Evolutionary conservation across 2,888 invertebrate genomes (phyloP).

Genomic region (Cryptus viduatorius): DNA sequence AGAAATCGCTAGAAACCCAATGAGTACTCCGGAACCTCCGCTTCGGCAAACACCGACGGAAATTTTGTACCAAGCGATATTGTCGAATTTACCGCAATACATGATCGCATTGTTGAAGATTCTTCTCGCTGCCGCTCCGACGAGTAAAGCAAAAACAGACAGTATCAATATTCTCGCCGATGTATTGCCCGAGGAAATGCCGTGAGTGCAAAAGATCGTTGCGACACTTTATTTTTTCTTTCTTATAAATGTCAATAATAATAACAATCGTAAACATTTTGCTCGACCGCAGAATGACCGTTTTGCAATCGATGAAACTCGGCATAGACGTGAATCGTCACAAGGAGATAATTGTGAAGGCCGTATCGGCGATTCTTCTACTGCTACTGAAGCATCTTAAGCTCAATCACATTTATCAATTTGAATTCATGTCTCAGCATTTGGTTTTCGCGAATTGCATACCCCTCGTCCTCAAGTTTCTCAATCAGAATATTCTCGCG

Average conservation of each 20-base stretch:
- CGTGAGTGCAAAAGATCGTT: constrained; percentile 86
- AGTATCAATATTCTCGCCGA: constrained; percentile 99
- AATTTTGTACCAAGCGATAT: constrained; percentile 96
- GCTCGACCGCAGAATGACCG: constrained; percentile 89
- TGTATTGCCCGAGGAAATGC: constrained; percentile 98
- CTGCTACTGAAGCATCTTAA: constrained; percentile 98
- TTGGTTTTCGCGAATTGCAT: constrained; percentile 99
- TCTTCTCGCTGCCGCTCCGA: constrained; percentile 98
- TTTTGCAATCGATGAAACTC: constrained; percentile 96
- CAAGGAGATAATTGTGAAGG: constrained; percentile 99
- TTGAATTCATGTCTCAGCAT: constrained; percentile 99
- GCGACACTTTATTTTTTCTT: neutral
- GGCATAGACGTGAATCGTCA: constrained; percentile 99
- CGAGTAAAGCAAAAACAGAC: constrained; percentile 99
- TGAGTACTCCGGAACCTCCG: constrained; percentile 93
- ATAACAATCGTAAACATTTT: neutral
- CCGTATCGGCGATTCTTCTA: constrained; percentile 95
- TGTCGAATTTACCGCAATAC: constrained; percentile 98
- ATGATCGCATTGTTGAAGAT: constrained; percentile 99
- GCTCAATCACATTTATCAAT: constrained; percentile 98
- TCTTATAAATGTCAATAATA: neutral
- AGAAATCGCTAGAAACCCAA: constrained; percentile 95
- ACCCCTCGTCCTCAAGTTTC: constrained; percentile 98
- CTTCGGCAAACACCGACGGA: constrained; percentile 94
- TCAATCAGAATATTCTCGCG: constrained; percentile 98